A percentile compares a stretch with the other conserved stretches of the same genome.
Evolutionary conservation across 2,113 vertebrate genomes (phyloP).

Genomic region (Rhineura floridana): DNA sequence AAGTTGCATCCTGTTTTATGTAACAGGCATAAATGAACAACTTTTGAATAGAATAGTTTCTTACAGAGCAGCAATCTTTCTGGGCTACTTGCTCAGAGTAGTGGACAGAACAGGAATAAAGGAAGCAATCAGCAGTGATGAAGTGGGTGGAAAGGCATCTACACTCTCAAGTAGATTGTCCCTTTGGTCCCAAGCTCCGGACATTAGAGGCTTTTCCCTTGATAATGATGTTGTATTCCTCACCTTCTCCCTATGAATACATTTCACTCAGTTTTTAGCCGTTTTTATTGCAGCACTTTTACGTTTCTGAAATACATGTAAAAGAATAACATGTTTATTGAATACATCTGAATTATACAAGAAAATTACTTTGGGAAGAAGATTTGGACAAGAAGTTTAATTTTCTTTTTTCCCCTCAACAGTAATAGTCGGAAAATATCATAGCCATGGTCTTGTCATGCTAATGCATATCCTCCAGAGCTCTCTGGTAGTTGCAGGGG

Average conservation of each 20-base stretch:
- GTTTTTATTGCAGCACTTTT: not conserved
- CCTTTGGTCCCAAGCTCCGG: not conserved
- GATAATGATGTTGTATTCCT: not conserved
- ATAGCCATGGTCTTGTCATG: not conserved
- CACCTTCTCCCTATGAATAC: not conserved
- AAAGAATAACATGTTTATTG: not conserved
- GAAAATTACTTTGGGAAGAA: not conserved
- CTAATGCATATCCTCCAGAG: not conserved
- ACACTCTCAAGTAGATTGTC: not conserved
- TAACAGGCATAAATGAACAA: not conserved
- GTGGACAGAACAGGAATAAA: not conserved
- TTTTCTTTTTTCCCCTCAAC: not conserved
- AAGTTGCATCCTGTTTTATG: not conserved
- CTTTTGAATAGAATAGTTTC: rapidly evolving
- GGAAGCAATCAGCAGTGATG: not conserved
- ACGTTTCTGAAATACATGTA: not conserved
- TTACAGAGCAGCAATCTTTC: not conserved
- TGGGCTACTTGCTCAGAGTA: not conserved
- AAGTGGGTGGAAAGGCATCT: not conserved
- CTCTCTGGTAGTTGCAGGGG: not conserved
- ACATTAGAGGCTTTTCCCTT: not conserved
- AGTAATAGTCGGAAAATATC: not conserved
- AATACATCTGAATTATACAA: not conserved
- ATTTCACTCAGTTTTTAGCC: not conserved
- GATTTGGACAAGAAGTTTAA: not conserved